Evolutionary conservation across 1,140 invertebrate species (phyloP), one percentile per base, ranked within the genome.

Genomic region (Orchesella cincta): DNA sequence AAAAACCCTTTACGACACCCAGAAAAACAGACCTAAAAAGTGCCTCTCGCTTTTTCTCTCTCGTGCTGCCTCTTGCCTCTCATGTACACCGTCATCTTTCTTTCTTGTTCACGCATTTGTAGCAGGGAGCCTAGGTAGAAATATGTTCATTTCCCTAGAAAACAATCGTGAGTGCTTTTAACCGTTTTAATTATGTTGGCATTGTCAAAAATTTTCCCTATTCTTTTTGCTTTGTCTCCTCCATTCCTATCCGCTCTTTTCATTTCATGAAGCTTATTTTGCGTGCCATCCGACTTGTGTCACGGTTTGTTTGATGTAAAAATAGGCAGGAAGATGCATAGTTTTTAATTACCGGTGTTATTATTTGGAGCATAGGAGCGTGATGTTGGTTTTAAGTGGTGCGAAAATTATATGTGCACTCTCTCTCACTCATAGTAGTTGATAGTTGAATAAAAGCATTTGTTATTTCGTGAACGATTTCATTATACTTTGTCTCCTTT

Each of bases 331-430:
- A 67, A 67, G 33, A 33, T 33, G 62, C 62, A 31, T 16, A 67
- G 62, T 70, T 76, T 75, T 76, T 76, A 76, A 76, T 76, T 76
- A 76, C 75, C 75, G 75, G 75, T 76, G 51, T 70, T n/a, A 76
- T 76, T 76, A 76, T 71, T 28, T n/a, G 36, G 35, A 28, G 33
- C 14, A 51, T 62, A 71, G 31, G 64, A 76, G 26, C 54, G 33
- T 39, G 29, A 75, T 64, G 35, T 67, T 29, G 29, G 29, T 67
- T 46, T 33, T 29, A 31, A 33, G 29, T 57, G 52, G 52, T 57
- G 52, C 52, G 52, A 57, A 23, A 57, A 57, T 12, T 57, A 57
- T 5, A 26, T 57, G 52, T 3, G 23, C 3, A 5, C 2, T 26
- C 62, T 31, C 33, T 67, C 26, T 67, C 33, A 46, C 39, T 12